These are phyloP conservation scores for Erinaceus europaeus DNA, from an alignment of 2,113 vertebrate genomes.

Conservation along the genomic window DNA sequence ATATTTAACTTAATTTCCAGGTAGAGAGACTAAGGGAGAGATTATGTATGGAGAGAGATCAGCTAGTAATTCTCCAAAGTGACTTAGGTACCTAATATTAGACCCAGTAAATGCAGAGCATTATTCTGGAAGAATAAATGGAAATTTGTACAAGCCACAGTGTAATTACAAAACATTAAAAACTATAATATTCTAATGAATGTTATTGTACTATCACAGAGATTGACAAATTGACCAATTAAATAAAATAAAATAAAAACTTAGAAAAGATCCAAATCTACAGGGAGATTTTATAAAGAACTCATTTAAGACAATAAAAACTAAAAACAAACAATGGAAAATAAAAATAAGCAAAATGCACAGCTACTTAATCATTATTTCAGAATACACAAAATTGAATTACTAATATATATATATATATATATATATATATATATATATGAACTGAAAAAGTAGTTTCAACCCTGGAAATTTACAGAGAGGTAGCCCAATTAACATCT, in stretches of 20 bases:
- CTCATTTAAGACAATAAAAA: not conserved
- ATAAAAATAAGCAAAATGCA: not conserved
- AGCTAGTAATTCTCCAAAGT: not conserved
- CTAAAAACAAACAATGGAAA: not conserved
- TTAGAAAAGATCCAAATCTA: not conserved
- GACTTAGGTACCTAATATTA: not conserved
- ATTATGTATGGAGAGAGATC: not conserved
- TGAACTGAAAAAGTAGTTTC: not conserved
- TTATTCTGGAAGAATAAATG: not conserved
- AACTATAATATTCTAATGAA: not conserved
- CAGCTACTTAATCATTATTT: not conserved
- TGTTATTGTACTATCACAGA: not conserved
- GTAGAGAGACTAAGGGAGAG: not conserved
- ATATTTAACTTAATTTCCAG: not conserved
- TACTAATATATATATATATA: no score
- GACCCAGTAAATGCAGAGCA: not conserved
- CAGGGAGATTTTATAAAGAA: not conserved
- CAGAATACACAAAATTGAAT: not conserved
- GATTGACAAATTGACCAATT: not conserved
- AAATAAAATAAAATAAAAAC: not conserved
- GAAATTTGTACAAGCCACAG: not conserved
- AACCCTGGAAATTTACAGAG: not conserved
- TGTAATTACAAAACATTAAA: not conserved
- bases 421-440: no score
- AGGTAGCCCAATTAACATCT: not conserved